Percentiles rank a stretch among this genome's conserved stretches.
phyloP scores from a whole-genome alignment of 2,113 vertebrate genomes.

The Pygoscelis antarcticus region DNA sequence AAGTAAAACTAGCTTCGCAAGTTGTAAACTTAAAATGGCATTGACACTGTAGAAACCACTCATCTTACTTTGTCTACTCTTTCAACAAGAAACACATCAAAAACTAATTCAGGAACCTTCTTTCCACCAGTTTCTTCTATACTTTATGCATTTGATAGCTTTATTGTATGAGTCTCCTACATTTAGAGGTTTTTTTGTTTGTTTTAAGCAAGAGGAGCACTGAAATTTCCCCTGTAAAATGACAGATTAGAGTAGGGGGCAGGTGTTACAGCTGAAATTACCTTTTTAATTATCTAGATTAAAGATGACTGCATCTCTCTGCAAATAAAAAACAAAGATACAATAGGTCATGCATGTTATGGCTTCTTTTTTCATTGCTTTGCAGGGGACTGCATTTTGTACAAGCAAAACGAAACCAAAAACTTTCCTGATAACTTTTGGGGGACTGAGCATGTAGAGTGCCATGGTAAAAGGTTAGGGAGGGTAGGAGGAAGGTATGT shows the following conservation, averaged over 20 bases:
- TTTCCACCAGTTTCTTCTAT: background rate
- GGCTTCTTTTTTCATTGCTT: background rate
- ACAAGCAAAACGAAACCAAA: background rate
- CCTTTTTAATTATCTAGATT: background rate
- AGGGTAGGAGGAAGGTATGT: background rate
- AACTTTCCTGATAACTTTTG: background rate
- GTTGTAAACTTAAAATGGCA: background rate
- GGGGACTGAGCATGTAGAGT: background rate
- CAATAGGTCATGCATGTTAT: background rate
- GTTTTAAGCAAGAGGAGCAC: background rate
- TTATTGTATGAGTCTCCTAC: background rate
- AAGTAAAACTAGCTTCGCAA: background rate
- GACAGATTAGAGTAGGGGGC: background rate
- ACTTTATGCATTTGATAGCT: background rate
- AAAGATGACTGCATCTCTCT: background rate
- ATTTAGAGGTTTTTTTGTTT: background rate
- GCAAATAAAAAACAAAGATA: background rate
- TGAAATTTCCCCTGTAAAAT: background rate
- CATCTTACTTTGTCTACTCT: background rate
- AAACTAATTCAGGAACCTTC: background rate
- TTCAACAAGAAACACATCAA: background rate
- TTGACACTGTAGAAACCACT: background rate
- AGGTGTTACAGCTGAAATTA: background rate
- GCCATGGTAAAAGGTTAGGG: background rate
- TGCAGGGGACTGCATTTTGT: background rate